Percentiles rank a stretch among this genome's conserved stretches.
These are phyloP conservation scores for Onthophagus sagittarius DNA, from an alignment of 2,888 invertebrate species.

Conservation along the genomic window DNA sequence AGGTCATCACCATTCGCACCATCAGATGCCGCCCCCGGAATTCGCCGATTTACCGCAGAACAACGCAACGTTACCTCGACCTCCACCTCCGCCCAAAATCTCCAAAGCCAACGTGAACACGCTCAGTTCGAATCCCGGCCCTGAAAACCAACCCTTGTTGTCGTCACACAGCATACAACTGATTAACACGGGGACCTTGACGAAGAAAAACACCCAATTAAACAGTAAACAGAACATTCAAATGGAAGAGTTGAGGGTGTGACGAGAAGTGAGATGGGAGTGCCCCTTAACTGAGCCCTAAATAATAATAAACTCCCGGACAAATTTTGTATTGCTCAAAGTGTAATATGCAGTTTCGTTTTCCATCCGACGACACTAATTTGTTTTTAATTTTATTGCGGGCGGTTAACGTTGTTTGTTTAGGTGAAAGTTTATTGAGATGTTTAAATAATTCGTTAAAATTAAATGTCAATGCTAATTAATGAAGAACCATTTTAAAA, in stretches of 20 bases:
- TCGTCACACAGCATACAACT: slow-evolving; percentile 75
- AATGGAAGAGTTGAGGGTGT: slow-evolving; percentile 83
- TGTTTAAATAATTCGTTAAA: not conserved
- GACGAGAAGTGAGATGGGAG: slow-evolving; percentile 51
- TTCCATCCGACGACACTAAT: not conserved
- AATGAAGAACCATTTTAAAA: not conserved
- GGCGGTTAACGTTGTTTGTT: not conserved
- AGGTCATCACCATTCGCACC: slow-evolving; percentile 73
- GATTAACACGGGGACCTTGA: slow-evolving; percentile 72
- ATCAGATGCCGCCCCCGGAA: slow-evolving; percentile 78
- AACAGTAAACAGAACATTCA: slow-evolving; percentile 58
- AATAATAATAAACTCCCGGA: not conserved
- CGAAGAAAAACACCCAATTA: slow-evolving; percentile 69
- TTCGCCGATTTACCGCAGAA: slow-evolving; percentile 76
- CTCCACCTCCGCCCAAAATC: slow-evolving; percentile 67
- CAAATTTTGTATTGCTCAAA: slow-evolving; percentile 32
- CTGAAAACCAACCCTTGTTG: slow-evolving; percentile 66
- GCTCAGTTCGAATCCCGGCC: slow-evolving; percentile 57
- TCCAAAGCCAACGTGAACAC: slow-evolving; percentile 54
- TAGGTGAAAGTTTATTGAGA: not conserved
- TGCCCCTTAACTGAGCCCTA: not conserved
- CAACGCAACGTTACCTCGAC: slow-evolving; percentile 65
- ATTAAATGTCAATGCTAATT: not conserved
- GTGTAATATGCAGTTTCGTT: not conserved
- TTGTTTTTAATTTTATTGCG: not conserved